Conservation (phyloP, 2,888 invertebrate genomes). For the Alviniconcha strummeri region DNA sequence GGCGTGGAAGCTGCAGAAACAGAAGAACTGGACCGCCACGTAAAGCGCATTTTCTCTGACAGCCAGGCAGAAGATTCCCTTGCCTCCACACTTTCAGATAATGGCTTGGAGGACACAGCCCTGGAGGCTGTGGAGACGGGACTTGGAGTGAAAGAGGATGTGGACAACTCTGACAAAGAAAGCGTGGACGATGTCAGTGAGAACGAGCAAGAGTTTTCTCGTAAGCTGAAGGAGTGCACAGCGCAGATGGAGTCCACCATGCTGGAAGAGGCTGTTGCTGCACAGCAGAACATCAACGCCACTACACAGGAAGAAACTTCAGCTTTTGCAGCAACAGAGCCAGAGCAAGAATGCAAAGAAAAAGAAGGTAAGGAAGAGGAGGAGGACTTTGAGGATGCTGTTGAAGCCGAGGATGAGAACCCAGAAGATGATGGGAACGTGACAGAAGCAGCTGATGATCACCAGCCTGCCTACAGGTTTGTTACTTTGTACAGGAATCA, state of each 20-base stretch:
- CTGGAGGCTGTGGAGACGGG: conserved; percentile 9
- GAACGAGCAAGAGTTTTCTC: conserved; percentile 22
- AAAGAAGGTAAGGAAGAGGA: neutral
- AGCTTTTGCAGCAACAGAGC: neutral
- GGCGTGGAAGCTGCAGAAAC: conserved; percentile 48
- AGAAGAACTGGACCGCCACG: conserved; percentile 44
- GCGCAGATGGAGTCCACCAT: conserved; percentile 25
- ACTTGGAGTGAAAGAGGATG: neutral
- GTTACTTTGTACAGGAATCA: neutral
- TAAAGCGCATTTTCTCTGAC: conserved; percentile 53
- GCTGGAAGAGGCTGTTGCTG: conserved; percentile 9
- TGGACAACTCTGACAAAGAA: neutral
- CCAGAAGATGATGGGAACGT: conserved; percentile 8
- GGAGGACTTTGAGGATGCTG: conserved; percentile 19
- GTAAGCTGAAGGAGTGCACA: conserved; percentile 1
- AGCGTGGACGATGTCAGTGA: conserved; percentile 15
- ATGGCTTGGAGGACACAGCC: neutral
- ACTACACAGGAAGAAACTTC: neutral
- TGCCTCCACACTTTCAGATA: conserved; percentile 3
- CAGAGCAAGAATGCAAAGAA: neutral
- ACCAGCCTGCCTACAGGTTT: conserved; percentile 3
- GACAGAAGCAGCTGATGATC: neutral
- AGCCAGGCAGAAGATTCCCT: conserved; percentile 6
- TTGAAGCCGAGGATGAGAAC: conserved; percentile 15
- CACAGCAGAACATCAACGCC: neutral